A percentile compares a stretch with the other conserved stretches of the same genome.
These are phyloP conservation scores for Pediacus dermestoides DNA, from an alignment of 2,888 invertebrate species.

Conservation along the genomic window DNA sequence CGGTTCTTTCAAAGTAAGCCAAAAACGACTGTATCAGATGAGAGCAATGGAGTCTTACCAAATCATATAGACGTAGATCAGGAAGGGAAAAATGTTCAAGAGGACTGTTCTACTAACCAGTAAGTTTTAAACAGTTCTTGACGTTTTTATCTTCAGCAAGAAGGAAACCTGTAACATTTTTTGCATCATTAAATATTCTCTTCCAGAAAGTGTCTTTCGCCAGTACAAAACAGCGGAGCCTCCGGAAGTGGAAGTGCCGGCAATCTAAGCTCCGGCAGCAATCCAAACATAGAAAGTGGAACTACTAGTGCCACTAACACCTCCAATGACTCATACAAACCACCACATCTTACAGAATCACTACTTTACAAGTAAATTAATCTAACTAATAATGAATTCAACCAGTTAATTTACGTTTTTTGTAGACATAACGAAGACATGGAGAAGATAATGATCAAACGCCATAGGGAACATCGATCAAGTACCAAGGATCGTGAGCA, in stretches of 20 bases:
- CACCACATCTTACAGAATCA: conserved; percentile 58
- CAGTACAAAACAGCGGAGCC: conserved; percentile 54
- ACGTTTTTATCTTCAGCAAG: conserved; percentile 1
- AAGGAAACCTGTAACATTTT: too few relatives aligned
- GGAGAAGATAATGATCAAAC: conserved; percentile 74
- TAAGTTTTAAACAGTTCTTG: conserved; percentile 33
- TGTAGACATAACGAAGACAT: conserved; percentile 75
- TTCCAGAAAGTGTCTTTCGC: conserved; percentile 50
- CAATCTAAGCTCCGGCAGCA: conserved; percentile 59
- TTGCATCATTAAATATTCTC: conserved; percentile 11
- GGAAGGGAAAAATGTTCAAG: conserved; percentile 42
- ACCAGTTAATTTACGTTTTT: too few relatives aligned
- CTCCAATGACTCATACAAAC: conserved; percentile 50
- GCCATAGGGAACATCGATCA: conserved; percentile 61
- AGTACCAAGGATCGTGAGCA: conserved; percentile 49
- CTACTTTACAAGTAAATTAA: conserved; percentile 52
- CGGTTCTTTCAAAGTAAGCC: conserved; percentile 67
- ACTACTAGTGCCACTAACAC: conserved; percentile 52
- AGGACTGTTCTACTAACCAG: conserved; percentile 40
- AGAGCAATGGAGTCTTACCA: conserved; percentile 46
- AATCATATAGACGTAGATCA: conserved; percentile 48
- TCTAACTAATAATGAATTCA: neutral
- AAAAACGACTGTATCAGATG: conserved; percentile 57
- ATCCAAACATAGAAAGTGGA: conserved; percentile 55
- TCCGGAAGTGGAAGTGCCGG: conserved; percentile 60